A percentile compares a stretch with the other conserved stretches of the same genome.
Evolutionary conservation across 2,113 vertebrate genomes (phyloP).

Genomic region (Mastomys coucha): DNA sequence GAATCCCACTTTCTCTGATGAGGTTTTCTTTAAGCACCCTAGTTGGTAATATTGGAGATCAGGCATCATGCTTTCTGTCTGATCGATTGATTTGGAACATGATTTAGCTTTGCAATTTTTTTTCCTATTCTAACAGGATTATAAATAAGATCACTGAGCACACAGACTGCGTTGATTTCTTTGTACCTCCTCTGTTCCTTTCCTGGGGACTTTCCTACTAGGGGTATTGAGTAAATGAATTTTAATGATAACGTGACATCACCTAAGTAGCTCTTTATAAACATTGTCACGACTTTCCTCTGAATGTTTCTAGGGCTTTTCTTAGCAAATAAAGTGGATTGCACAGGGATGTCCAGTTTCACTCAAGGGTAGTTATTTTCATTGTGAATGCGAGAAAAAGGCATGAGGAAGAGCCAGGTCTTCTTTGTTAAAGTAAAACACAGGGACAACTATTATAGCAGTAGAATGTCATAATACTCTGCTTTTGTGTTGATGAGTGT

Average conservation of each 20-base stretch:
- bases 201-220: background rate
- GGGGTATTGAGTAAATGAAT: slow-evolving; percentile 38
- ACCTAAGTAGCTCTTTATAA: slow-evolving; percentile 31
- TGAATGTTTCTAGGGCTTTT: slow-evolving; percentile 37
- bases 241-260: slow-evolving; percentile 50
- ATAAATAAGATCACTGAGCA: slow-evolving; percentile 35
- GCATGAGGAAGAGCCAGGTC: slow-evolving; percentile 24
- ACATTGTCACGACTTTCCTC: slow-evolving; percentile 36
- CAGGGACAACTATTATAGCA: slow-evolving; percentile 41
- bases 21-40: background rate
- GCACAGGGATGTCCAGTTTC: slow-evolving; percentile 20
- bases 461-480: slow-evolving; percentile 15
- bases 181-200: slow-evolving; percentile 33
- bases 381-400: slow-evolving; percentile 46
- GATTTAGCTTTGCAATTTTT: background rate
- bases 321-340: slow-evolving; percentile 7
- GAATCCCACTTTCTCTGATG: background rate
- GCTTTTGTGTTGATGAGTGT: slow-evolving; percentile 48
- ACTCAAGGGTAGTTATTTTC: slow-evolving; percentile 63
- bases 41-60: background rate
- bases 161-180: background rate
- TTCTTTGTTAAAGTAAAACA: slow-evolving; percentile 25
- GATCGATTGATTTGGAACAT: background rate
- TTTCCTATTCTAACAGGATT: background rate
- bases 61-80: background rate